phyloP scores from a whole-genome alignment of 2,113 vertebrate species.

The Varanus salvator region DNA sequence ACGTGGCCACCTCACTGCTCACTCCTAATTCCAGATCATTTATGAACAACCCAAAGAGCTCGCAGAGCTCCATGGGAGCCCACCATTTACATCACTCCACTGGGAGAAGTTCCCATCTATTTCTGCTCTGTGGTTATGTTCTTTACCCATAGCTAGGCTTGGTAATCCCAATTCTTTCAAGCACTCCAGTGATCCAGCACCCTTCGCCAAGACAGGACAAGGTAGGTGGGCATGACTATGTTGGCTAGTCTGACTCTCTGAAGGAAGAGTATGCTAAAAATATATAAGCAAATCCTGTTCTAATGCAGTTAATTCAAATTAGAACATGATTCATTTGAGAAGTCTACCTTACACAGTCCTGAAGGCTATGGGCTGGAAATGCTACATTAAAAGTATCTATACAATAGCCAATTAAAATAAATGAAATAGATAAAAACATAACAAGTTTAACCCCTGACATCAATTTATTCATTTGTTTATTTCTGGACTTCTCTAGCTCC shows the following conservation, averaged over 20 bases:
- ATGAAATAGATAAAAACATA: slow-evolving; percentile 13
- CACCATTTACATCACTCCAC: too few species aligned
- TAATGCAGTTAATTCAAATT: neutral
- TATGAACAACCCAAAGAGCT: too few species aligned
- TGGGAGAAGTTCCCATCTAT: too few species aligned
- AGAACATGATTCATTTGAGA: neutral
- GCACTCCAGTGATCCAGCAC: too few species aligned
- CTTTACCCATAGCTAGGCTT: too few species aligned
- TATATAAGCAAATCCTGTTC: neutral
- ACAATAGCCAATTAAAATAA: slow-evolving; percentile 28
- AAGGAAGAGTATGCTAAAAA: neutral
- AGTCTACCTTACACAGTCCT: neutral
- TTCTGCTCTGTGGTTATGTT: too few species aligned
- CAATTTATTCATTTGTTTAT: slow-evolving; percentile 24
- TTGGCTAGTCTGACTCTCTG: neutral
- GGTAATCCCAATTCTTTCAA: too few species aligned
- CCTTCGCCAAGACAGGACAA: neutral
- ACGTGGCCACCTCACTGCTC: too few species aligned
- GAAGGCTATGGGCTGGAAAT: neutral
- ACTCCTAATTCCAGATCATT: too few species aligned
- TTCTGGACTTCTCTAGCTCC: slow-evolving; percentile 12
- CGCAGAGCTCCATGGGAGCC: too few species aligned
- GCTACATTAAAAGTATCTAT: neutral
- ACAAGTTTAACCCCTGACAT: neutral
- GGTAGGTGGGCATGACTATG: too few species aligned